Evolutionary conservation across 2,888 invertebrate species (phyloP).

Genomic region (Scelioninae gen. 1): DNA sequence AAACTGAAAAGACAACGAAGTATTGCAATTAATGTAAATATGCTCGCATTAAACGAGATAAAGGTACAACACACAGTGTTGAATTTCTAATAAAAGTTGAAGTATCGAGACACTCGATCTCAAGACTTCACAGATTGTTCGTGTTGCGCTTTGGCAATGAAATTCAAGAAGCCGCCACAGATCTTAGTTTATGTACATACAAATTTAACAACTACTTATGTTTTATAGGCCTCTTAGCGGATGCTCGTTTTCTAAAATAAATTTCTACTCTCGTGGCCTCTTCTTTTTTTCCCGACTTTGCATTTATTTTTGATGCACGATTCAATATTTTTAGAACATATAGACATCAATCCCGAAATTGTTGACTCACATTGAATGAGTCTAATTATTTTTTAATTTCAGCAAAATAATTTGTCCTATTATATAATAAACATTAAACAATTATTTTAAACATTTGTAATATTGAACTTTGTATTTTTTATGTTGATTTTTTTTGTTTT

Average conservation of each 20-base stretch:
- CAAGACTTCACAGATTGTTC: conserved; percentile 50
- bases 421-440: too few species aligned
- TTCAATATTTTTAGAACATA: conserved; percentile 4
- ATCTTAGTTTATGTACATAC: conserved; percentile 57
- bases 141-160: conserved; percentile 50
- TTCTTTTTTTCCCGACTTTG: conserved; percentile 22
- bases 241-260: conserved; percentile 52
- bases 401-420: too few species aligned
- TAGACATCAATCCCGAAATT: too few species aligned
- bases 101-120: conserved; percentile 50
- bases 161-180: conserved; percentile 53
- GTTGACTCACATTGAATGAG: too few species aligned
- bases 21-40: too few species aligned
- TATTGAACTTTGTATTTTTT: too few species aligned
- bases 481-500: too few species aligned
- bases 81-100: conserved; percentile 62
- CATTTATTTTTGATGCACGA: conserved; percentile 24
- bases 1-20: too few species aligned
- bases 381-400: too few species aligned
- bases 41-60: conserved; percentile 33
- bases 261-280: conserved; percentile 11
- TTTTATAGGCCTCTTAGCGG: conserved; percentile 59
- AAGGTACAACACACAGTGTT: conserved; percentile 14
- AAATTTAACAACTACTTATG: conserved; percentile 64
- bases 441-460: too few species aligned